Percentiles rank a stretch among this genome's conserved stretches.
These are phyloP conservation scores for Empis stercorea DNA, from an alignment of 2,888 invertebrate species.

Conservation along the genomic window DNA sequence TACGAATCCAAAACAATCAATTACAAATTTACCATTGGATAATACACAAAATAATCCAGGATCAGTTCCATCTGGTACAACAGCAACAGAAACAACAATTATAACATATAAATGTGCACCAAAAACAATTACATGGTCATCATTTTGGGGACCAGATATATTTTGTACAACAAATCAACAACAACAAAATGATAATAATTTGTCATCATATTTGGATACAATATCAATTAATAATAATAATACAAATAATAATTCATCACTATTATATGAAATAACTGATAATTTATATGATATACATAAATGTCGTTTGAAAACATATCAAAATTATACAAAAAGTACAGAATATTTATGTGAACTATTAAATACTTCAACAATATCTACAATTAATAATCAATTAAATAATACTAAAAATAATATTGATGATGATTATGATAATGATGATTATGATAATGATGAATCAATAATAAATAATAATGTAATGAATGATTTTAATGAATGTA, in stretches of 20 bases:
- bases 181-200: conserved; percentile 6
- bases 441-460: neutral
- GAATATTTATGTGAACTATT: neutral
- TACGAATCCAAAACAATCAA: neutral
- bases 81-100: neutral
- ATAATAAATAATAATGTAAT: conserved; percentile 4
- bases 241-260: neutral
- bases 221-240: conserved; percentile 2
- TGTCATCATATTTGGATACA: too few relatives aligned
- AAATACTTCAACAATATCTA: neutral
- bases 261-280: neutral
- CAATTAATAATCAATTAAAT: conserved; percentile 1
- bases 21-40: neutral
- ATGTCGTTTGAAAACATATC: neutral
- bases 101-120: neutral
- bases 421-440: neutral
- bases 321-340: too few relatives aligned
- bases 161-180: conserved; percentile 17
- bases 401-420: conserved; percentile 1
- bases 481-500: conserved; percentile 16
- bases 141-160: conserved; percentile 23
- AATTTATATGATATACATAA: conserved; percentile 1
- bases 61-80: neutral
- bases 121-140: conserved; percentile 13
- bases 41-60: neutral